A percentile compares a stretch with the other conserved stretches of the same genome.
Conservation (phyloP, 2,797 vertebrate genomes). For the Argya squamiceps region DNA sequence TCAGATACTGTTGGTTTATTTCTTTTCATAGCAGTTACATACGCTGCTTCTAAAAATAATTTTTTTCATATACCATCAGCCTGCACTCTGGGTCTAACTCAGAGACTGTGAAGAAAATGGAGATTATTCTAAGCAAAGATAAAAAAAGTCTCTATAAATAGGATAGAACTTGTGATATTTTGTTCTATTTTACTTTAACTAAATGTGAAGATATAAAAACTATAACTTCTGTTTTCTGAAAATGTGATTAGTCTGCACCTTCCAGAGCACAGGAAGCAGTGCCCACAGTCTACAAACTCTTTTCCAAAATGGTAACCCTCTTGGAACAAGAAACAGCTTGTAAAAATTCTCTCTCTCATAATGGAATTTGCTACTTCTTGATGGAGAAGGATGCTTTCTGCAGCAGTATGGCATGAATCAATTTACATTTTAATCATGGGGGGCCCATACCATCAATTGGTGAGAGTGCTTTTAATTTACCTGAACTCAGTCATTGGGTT, state of each 20-base stretch:
- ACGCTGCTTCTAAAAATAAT: not conserved
- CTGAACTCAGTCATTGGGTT: conserved; percentile 29
- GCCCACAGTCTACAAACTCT: not conserved
- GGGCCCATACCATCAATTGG: not conserved
- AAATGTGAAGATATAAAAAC: not conserved
- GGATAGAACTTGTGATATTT: not conserved
- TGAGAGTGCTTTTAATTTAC: conserved; percentile 51
- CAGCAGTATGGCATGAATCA: not conserved
- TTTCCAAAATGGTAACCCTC: not conserved
- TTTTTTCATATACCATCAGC: not conserved
- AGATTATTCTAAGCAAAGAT: not conserved
- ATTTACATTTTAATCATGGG: conserved; percentile 21
- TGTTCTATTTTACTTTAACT: not conserved
- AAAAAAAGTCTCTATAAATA: not conserved
- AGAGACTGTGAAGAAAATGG: not conserved
- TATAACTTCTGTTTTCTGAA: not conserved
- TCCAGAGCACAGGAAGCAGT: not conserved
- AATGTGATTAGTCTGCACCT: not conserved
- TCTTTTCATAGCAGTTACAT: not conserved
- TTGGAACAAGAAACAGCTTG: not conserved
- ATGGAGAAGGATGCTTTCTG: not conserved
- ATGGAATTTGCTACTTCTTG: not conserved
- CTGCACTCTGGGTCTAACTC: not conserved
- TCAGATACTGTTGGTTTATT: not conserved
- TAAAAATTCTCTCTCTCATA: not conserved